These are phyloP conservation scores for Lutraria lutraria DNA, from an alignment of 2,888 invertebrate species.

Conservation along the genomic window DNA sequence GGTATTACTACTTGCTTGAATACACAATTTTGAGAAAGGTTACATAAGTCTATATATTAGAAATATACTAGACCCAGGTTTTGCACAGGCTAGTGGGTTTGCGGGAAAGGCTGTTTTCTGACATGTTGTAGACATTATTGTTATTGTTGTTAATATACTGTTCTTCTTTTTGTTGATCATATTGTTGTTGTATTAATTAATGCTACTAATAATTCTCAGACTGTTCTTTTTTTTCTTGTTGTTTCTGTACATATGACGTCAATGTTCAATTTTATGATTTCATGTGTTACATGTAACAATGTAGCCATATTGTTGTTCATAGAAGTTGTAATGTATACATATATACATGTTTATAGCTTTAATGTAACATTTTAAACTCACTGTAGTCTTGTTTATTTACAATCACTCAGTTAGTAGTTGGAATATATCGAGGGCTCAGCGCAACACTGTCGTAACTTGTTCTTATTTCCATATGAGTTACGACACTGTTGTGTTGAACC, in stretches of 20 bases:
- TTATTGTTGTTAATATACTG: background rate
- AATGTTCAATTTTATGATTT: too few relatives aligned
- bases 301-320: background rate
- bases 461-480: too few relatives aligned
- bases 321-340: background rate
- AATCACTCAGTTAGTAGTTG: background rate
- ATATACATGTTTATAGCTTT: background rate
- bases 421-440: too few relatives aligned
- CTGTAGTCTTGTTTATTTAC: background rate
- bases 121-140: background rate
- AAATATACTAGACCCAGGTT: too few relatives aligned
- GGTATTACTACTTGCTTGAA: too few relatives aligned
- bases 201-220: conserved; percentile 57
- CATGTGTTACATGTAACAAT: too few relatives aligned
- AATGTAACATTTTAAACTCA: background rate
- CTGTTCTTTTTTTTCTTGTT: conserved; percentile 20
- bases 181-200: conserved; percentile 18
- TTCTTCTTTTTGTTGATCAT: background rate
- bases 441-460: too few relatives aligned
- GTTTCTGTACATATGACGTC: background rate
- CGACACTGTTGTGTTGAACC: too few relatives aligned
- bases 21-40: too few relatives aligned
- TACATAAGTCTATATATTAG: too few relatives aligned
- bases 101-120: too few relatives aligned
- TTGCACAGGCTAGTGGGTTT: too few relatives aligned